phyloP scores from a whole-genome alignment of 1,140 invertebrate genomes.

The Atta cephalotes region DNA sequence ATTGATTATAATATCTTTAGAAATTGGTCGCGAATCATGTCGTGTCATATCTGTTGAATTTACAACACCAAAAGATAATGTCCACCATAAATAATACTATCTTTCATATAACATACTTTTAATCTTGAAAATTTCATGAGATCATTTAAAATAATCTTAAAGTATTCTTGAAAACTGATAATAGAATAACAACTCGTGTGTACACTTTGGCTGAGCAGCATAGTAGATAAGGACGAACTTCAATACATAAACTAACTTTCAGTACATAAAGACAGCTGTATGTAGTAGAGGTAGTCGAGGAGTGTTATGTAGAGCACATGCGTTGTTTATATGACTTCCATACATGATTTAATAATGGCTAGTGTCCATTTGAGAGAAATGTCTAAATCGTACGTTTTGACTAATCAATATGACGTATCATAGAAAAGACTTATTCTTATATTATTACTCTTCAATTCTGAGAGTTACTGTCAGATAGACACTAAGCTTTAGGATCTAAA shows the following conservation, averaged over 20 bases:
- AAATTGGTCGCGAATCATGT: constrained; percentile 39
- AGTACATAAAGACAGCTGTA: constrained; percentile 27
- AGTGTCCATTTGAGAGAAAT: constrained; percentile 36
- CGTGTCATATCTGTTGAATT: constrained; percentile 68
- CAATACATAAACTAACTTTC: constrained; percentile 15
- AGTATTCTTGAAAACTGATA: constrained; percentile 30
- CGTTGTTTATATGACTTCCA: constrained; percentile 36
- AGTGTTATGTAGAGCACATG: constrained; percentile 33
- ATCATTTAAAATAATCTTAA: constrained; percentile 55
- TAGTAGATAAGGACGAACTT: constrained; percentile 35
- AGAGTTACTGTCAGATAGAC: constrained; percentile 32
- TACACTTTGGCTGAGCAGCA: constrained; percentile 26
- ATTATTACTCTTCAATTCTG: constrained; percentile 22
- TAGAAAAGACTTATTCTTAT: background rate
- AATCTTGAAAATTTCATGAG: constrained; percentile 68
- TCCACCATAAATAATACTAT: constrained; percentile 49
- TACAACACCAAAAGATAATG: constrained; percentile 39
- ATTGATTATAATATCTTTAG: constrained; percentile 63
- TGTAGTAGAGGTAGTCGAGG: constrained; percentile 19
- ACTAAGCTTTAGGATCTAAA: constrained; percentile 41
- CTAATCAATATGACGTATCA: constrained; percentile 7
- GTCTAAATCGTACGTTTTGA: background rate
- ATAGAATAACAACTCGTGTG: constrained; percentile 13
- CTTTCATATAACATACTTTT: constrained; percentile 70
- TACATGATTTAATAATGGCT: constrained; percentile 38